Base-by-base conservation (phyloP, 2,113 vertebrate species). In the Zosterops lateralis region DNA sequence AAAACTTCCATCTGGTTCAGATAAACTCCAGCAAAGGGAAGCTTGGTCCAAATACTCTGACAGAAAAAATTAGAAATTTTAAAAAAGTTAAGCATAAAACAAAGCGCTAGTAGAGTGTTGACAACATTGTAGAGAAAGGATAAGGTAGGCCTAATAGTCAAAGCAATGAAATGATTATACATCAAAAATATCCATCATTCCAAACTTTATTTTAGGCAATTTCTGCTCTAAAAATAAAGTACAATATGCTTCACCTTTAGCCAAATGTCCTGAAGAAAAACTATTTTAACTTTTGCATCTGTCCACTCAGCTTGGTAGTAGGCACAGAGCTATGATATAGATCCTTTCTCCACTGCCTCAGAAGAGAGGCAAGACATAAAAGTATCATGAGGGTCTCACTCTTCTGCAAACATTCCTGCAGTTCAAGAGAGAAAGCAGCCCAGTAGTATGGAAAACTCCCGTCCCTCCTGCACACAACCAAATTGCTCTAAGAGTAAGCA, bases 141-240 rank as follows among this genome's bases (percentile, higher is more conserved):
- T 76, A 77, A 58, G 38, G 31, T 77, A 67, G 47, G n/a, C 18
- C 45, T 79, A 95, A 93, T 34, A 91, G 60, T 74, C 65, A 93
- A 92, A 89, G 25, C 40, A 83, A 70, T 19, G 89, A 83, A 88
- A 84, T 16, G 1, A 75, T 51, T 40, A 40, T 7, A 31, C 4
- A 40, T 83, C 48, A 85, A 84, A 84, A 80, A 4, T 19, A 45
- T 74, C 44, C 78, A 89, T 83, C 58, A 90, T 51, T 84, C 45
- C 56, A 62, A 88, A 36, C 71, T 91, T 91, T 93, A 64, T 78
- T 92, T 88, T 90, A 78, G 48, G n/a, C 44, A 86, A 86, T 42
- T 74, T 93, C 15, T 80, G 38, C 54, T 92, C 83, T 71, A 89
- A 90, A 94, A 67, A 58, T n/a, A 71, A 90, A 90, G 90, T 62